Percentiles rank a stretch among this genome's conserved stretches.
These are phyloP conservation scores for Athalia rosae DNA, from an alignment of 2,888 invertebrate genomes.

Conservation along the genomic window DNA sequence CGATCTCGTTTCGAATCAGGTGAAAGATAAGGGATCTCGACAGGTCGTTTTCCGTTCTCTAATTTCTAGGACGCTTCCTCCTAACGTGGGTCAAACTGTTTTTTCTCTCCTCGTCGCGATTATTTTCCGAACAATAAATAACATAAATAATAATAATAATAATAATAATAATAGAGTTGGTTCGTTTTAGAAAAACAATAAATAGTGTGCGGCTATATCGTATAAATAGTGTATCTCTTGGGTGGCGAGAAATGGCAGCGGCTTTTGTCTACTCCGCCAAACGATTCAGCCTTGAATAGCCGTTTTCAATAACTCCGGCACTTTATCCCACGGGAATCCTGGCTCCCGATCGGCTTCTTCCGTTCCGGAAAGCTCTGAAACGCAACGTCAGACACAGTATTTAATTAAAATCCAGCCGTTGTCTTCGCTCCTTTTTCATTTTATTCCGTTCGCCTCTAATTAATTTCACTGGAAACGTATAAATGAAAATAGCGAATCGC, in stretches of 20 bases:
- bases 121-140: no score
- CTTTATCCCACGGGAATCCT: conserved; percentile 87
- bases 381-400: neutral
- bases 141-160: no score
- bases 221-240: neutral
- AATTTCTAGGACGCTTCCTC: no score
- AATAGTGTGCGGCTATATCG: neutral
- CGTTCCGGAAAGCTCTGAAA: neutral
- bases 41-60: no score
- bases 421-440: no score
- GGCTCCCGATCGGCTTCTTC: conserved; percentile 74
- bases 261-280: neutral
- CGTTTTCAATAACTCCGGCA: conserved; percentile 81
- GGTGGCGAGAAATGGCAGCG: neutral
- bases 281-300: conserved; percentile 80
- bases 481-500: neutral
- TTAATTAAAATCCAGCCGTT: neutral
- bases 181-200: no score
- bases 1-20: no score
- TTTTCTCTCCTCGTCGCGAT: no score
- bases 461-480: neutral
- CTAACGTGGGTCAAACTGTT: no score
- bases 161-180: no score
- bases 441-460: neutral
- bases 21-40: no score